Conservation (phyloP, 2,888 invertebrate species). For the Sclerodermus sp. region DNA sequence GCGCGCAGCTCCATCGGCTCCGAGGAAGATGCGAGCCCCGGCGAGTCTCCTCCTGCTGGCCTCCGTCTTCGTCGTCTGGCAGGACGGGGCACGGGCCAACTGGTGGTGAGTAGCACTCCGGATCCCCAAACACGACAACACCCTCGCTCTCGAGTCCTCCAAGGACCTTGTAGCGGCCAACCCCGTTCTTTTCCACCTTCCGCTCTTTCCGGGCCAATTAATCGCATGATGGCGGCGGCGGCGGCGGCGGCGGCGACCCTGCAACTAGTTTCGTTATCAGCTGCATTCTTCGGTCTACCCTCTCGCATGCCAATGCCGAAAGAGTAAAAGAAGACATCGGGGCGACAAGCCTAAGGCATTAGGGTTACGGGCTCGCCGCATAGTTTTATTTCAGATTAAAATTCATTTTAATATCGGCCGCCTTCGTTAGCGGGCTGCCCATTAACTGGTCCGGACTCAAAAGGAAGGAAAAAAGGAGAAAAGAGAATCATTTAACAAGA, state of each 20-base stretch:
- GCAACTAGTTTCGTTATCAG: too few species aligned
- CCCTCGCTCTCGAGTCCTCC: too few species aligned
- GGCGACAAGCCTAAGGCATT: too few species aligned
- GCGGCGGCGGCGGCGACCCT: too few species aligned
- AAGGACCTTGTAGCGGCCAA: slow-evolving; percentile 10
- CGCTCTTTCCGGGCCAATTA: slow-evolving; percentile 8
- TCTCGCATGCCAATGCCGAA: slow-evolving; percentile 3
- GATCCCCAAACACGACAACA: too few species aligned
- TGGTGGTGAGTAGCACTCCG: slow-evolving; percentile 52
- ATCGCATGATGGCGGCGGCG: too few species aligned
- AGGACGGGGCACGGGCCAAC: slow-evolving; percentile 49
- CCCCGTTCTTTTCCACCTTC: slow-evolving; percentile 10
- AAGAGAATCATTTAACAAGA: neutral
- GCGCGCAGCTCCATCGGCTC: neutral
- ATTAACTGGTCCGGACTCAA: neutral
- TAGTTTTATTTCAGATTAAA: neutral
- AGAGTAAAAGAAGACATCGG: too few species aligned
- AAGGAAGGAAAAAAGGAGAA: slow-evolving; percentile 1
- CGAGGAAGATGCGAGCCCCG: slow-evolving; percentile 28
- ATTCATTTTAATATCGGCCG: slow-evolving; percentile 2
- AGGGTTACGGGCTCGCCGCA: neutral
- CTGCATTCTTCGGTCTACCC: slow-evolving; percentile 7
- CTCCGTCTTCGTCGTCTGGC: slow-evolving; percentile 39
- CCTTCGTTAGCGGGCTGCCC: too few species aligned
- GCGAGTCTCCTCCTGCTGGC: slow-evolving; percentile 29